Conservation (phyloP, 2,797 vertebrate genomes). For the Oophaga sylvatica region DNA sequence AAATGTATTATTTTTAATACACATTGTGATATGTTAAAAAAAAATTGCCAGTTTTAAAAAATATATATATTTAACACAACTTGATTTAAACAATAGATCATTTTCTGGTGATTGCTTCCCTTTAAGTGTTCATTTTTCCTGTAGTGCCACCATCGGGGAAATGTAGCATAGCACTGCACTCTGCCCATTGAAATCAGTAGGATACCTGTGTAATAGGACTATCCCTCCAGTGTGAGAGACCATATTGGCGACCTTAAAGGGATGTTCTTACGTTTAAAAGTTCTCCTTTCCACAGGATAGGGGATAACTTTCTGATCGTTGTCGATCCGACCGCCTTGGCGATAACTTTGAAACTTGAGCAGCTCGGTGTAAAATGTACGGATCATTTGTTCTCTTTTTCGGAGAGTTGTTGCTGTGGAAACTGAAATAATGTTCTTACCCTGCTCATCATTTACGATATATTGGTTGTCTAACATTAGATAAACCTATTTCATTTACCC, state of each 20-base stretch:
- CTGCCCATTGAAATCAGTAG: neutral
- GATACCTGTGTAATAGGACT: neutral
- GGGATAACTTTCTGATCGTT: no score
- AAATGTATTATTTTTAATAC: no score
- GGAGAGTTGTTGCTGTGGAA: neutral
- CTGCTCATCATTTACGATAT: neutral
- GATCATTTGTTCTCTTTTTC: neutral
- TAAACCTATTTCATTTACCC: neutral
- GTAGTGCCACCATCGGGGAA: neutral
- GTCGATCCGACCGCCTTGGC: neutral
- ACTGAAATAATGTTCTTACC: neutral
- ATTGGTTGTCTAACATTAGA: neutral
- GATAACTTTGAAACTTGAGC: neutral
- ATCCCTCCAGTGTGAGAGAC: neutral
- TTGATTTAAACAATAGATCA: no score
- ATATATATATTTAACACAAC: no score
- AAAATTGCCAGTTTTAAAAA: no score
- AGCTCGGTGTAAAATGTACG: neutral
- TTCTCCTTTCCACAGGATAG: no score
- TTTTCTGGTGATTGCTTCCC: no score
- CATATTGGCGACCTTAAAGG: no score
- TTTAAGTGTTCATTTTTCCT: neutral
- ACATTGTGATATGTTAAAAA: no score
- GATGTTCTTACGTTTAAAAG: no score
- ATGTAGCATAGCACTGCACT: neutral